A percentile compares a stretch with the other conserved stretches of the same genome.
Conservation (phyloP, 1,140 invertebrate genomes). For the Lethrus apterus region DNA sequence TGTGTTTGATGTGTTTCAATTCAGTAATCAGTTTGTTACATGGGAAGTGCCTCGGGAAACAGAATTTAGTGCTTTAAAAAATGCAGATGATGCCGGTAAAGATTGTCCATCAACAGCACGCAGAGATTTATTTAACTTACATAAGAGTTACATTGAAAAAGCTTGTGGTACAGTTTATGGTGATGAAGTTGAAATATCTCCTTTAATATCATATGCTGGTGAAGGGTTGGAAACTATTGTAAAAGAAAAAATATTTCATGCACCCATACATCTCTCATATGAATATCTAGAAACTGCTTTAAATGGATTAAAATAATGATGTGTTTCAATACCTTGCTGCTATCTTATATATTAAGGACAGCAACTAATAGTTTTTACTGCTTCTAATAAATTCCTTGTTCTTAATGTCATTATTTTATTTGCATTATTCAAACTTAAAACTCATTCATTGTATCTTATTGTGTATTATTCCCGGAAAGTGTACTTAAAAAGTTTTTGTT, state of each 20-base stretch:
- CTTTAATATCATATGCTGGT: constrained; percentile 83
- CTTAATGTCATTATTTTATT: too few relatives aligned
- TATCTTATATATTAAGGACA: too few relatives aligned
- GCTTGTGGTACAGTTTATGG: constrained; percentile 75
- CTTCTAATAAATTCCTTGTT: too few relatives aligned
- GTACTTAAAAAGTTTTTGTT: too few relatives aligned
- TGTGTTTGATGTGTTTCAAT: constrained; percentile 97
- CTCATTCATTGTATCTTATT: too few relatives aligned
- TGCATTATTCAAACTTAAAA: too few relatives aligned
- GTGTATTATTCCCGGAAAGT: too few relatives aligned
- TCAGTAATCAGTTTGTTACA: constrained; percentile 82
- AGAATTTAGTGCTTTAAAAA: constrained; percentile 97
- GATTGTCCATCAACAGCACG: constrained; percentile 86
- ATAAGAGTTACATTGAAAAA: constrained; percentile 72
- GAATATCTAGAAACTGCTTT: too few relatives aligned
- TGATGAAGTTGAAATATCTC: constrained; percentile 83
- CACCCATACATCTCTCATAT: too few relatives aligned
- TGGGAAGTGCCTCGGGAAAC: constrained; percentile 89
- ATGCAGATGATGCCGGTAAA: constrained; percentile 76
- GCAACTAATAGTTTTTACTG: too few relatives aligned
- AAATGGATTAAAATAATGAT: too few relatives aligned
- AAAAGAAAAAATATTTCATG: constrained; percentile 44
- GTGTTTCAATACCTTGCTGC: too few relatives aligned
- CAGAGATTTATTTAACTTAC: constrained; percentile 70
- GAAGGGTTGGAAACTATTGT: constrained; percentile 68